phyloP scores from a whole-genome alignment of 1,140 invertebrate genomes.

The Paraescarpia echinospica region DNA sequence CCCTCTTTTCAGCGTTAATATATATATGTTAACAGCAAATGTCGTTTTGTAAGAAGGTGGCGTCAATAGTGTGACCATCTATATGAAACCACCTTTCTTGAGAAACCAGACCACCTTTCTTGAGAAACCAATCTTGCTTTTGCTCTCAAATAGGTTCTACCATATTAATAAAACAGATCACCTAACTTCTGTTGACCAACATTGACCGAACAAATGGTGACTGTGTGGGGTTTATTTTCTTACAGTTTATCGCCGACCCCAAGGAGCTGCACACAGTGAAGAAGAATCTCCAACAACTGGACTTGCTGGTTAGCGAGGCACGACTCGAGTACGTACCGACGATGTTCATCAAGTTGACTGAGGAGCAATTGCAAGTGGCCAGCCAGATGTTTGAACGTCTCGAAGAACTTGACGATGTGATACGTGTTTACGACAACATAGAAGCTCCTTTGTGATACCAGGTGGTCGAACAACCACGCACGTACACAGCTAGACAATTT shows the following conservation, averaged over 20 bases:
- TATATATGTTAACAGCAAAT: too few relatives aligned
- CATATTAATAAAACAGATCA: too few relatives aligned
- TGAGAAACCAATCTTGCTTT: too few relatives aligned
- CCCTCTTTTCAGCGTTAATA: too few relatives aligned
- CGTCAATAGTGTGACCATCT: too few relatives aligned
- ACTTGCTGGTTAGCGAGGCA: neutral
- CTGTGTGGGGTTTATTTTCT: neutral
- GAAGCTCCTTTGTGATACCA: neutral
- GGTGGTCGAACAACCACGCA: too few relatives aligned
- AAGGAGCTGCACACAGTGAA: constrained; percentile 22
- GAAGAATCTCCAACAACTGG: constrained; percentile 12
- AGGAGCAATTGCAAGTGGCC: constrained; percentile 6
- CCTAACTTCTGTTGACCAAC: too few relatives aligned
- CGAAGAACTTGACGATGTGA: constrained; percentile 14
- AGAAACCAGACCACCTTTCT: too few relatives aligned
- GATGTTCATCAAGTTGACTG: constrained; percentile 14
- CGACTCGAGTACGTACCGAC: constrained; percentile 17
- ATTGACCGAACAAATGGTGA: neutral
- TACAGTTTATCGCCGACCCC: constrained; percentile 17
- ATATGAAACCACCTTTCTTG: too few relatives aligned
- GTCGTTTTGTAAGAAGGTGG: too few relatives aligned
- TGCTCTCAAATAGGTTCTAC: too few relatives aligned
- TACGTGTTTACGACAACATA: constrained; percentile 23
- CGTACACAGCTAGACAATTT: too few relatives aligned
- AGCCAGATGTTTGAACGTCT: constrained; percentile 12